Evolutionary conservation across 2,113 vertebrate species (phyloP), one percentile per base, ranked within the genome.

Genomic region (Picathartes gymnocephalus): DNA sequence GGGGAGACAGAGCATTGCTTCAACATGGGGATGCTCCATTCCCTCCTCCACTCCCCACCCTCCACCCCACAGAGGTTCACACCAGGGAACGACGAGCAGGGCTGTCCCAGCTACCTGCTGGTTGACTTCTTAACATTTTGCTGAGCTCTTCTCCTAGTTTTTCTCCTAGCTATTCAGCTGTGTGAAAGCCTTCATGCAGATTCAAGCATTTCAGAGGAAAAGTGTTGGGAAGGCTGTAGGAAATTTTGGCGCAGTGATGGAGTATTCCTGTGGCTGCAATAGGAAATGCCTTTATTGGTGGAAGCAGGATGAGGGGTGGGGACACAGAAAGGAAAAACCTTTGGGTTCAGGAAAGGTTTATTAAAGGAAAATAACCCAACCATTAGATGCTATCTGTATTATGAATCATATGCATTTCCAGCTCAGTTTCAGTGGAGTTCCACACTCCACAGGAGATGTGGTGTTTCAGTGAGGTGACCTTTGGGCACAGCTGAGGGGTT

Each of bases 301-400:
- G 85, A 96, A 88, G 70, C 79, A 48, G 88, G 81, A 76, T 86
- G 57, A 81, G 74, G 68, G 74, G 78, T 82, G 87, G 61, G 44
- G 40, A 72, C 45, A 51, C 24, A 80, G 47, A 89, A 72, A 80
- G 87, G 84, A 90, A 95, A 95, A 95, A 87, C 47, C 28, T 6
- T 47, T 95, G 3, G 10, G 71, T 90, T 92, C 90, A 90, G 95
- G 69, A 91, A 95, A 83, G 57, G 86, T 83, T 96, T 79, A 94
- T 92, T 92, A 88, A 57, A 90, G 90, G 95, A 92, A 95, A 97
- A 96, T 90, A 83, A 64, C 51, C 71, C 44, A 78, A 30, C 13
- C 1, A 8, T 74, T 81, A 71, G 76, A 81, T 93, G 85, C 18
- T 86, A 30, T 84, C 89, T 40, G 69, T 57, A 27, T 62, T 86